Evolutionary conservation across 53 echinoderm and acorn worm genomes (phyloP), one percentile per base, ranked within the genome.

Genomic region (Luidia sarsii): DNA sequence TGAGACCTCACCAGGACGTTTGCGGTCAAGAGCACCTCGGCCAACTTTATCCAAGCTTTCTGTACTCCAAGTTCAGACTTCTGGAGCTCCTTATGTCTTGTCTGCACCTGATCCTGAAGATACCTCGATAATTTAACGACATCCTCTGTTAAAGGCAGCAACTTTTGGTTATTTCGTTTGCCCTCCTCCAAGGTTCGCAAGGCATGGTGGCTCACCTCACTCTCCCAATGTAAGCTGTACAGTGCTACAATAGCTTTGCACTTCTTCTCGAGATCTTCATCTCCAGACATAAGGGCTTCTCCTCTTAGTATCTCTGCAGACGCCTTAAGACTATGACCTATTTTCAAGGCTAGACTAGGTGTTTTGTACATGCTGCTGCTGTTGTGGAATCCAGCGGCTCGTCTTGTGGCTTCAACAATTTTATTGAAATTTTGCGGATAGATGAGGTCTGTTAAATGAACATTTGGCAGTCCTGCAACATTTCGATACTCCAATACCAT

Each of bases 81-180:
- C 66, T 73, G 45, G 39, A 89, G 63, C 67, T 84, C 51, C 57
- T 57, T 21, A 49, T 86, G 45, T 28, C 49, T 75, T 48, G 33
- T 21, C 30, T 56, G 31, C 31, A 64, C 91, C 18, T 67, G 49
- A 33, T 61, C 74, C 41, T 91, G 46, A 29, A 91, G 79, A 64
- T 87, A 79, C 29, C 55, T 87, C 11, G 87, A 82, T 53, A 92
- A 59, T 46, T 80, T 72, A 6, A 80, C 56, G 14, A 86, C 91
- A 84, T 88, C 91, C 65, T 84, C 84, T 6, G 87, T 83, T 36
- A 88, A 30, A 0, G 88, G 91, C 3, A 91, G 80, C 24, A 91
- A 38, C 54, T 83, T 91, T 13, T 65, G 85, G 48, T 80, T 85
- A 48, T 90, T 90, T 5, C 85, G 54, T 39, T 80, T 90, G 11